Conservation (phyloP, 2,888 invertebrate genomes). For the Poecilobothrus nobilitatus region DNA sequence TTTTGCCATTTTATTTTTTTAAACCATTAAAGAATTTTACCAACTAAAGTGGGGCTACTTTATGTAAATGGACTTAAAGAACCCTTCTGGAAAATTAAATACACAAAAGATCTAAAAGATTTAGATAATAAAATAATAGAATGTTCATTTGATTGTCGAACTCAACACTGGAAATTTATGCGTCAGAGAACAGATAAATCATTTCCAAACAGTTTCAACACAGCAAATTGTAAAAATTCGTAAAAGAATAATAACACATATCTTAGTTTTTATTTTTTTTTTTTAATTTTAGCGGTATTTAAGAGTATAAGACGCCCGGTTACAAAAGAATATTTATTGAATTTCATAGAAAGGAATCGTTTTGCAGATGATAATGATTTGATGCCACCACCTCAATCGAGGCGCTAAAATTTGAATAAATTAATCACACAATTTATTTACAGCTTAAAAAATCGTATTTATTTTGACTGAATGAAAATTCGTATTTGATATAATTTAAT, state of each 20-base stretch:
- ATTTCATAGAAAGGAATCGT: constrained; percentile 58
- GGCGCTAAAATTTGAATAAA: too few species aligned
- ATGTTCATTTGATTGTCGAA: constrained; percentile 64
- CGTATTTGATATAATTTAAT: too few species aligned
- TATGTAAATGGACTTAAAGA: constrained; percentile 65
- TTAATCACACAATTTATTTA: too few species aligned
- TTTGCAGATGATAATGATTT: constrained; percentile 58
- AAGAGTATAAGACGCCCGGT: constrained; percentile 76
- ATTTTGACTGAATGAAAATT: too few species aligned
- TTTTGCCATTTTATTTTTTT: too few species aligned
- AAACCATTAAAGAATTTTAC: constrained; percentile 52
- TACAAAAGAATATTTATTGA: constrained; percentile 69
- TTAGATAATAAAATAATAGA: constrained; percentile 92
- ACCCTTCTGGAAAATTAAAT: constrained; percentile 66
- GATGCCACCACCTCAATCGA: constrained; percentile 62
- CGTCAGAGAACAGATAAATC: constrained; percentile 94
- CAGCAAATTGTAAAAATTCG: constrained; percentile 69
- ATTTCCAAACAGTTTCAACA: constrained; percentile 80
- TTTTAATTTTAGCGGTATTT: constrained; percentile 71
- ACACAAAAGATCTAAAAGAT: constrained; percentile 67
- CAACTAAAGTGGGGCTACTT: constrained; percentile 61
- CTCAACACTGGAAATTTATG: constrained; percentile 84
- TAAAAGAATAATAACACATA: not conserved
- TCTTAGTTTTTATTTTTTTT: too few species aligned
- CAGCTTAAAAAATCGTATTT: too few species aligned